Evolutionary conservation across 2,888 invertebrate genomes (phyloP), one percentile per base, ranked within the genome.

Genomic region (Spodoptera picta): DNA sequence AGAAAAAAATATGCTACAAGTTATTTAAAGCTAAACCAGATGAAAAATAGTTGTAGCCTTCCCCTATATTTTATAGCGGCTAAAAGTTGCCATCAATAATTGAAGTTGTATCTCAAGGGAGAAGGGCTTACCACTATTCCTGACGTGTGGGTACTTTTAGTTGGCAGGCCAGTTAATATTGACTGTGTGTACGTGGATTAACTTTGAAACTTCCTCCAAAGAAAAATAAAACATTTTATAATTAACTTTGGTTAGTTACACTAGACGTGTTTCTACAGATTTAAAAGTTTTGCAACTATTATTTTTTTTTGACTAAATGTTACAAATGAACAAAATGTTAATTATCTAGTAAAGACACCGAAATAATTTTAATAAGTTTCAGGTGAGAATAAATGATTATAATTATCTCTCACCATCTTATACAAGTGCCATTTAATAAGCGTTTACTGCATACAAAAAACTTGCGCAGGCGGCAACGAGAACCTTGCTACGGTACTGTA

Each of bases 51-150:
- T 85, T 77, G 81, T 81, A 81, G 6, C 80, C 85, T 84, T 80
- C 89, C 88, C 88, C 89, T 88, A 92, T 93, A 92, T 91, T 91
- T 94, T 92, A 93, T 88, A 87, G 86, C 77, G 90, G 92, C 90
- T 92, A 92, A 92, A 89, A 93, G 90, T 93, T 91, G 86, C 89
- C 88, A 93, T 94, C 92, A 94, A 94, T 94, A 94, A 93, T 94
- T 94, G 92, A 94, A 93, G 89, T 89, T 86, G 85, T 80, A 78
- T 90, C 92, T 87, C 90, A 65, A 55, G 90, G 88, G 94, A 90
- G 81, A 75, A 81, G 87, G 92, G 92, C 86, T 92, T 90, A 87
- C 83, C 73, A 77, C 83, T 82, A 84, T 86, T 83, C 86, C 83
- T 80, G 79, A 80, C 74, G 71, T 73, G 80, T 71, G 66, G 74